These are phyloP conservation scores for Aquatica leii DNA, from an alignment of 2,888 invertebrate species.

Conservation along the genomic window DNA sequence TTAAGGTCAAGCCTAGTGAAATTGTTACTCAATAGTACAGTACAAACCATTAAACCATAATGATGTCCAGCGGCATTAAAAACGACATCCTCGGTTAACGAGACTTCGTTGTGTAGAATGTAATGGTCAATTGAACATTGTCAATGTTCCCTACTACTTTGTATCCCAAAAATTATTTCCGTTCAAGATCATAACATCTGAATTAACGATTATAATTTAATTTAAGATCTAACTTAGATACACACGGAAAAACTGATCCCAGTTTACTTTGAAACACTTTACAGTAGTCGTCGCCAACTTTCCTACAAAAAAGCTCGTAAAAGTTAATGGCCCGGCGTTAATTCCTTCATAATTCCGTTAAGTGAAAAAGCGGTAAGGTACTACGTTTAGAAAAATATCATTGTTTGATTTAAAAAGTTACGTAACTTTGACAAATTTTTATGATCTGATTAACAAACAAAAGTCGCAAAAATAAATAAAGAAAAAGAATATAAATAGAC, in stretches of 20 bases:
- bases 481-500: too few relatives aligned
- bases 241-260: background rate
- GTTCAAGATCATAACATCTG: too few relatives aligned
- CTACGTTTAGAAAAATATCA: background rate
- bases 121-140: too few relatives aligned
- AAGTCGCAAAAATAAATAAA: too few relatives aligned
- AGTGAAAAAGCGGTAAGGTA: background rate
- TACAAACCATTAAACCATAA: constrained; percentile 7
- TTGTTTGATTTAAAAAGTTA: too few relatives aligned
- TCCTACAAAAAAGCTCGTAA: constrained; percentile 22
- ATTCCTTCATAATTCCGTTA: constrained; percentile 9
- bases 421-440: too few relatives aligned
- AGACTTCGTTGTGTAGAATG: background rate
- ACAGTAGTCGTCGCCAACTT: constrained; percentile 25
- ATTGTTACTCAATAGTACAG: background rate
- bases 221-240: background rate
- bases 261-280: constrained; percentile 25
- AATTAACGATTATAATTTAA: background rate
- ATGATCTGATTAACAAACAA: too few relatives aligned
- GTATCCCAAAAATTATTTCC: too few relatives aligned
- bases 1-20: background rate
- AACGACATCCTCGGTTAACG: background rate
- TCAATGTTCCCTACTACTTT: too few relatives aligned
- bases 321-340: constrained; percentile 29
- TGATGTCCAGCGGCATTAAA: constrained; percentile 1